Base-by-base conservation (phyloP, 2,888 invertebrate genomes). In the Ochlodes sylvanus region DNA sequence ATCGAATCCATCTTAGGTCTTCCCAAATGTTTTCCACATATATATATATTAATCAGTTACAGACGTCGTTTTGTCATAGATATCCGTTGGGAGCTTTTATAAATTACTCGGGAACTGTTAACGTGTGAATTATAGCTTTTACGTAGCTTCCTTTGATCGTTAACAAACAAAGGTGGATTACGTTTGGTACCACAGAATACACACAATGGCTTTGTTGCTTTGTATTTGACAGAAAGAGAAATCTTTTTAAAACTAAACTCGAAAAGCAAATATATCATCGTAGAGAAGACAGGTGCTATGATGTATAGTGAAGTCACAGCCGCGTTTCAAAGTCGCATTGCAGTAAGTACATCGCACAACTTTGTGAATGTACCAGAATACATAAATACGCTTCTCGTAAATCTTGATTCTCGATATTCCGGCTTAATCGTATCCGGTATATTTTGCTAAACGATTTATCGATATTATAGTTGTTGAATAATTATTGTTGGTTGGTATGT, bases 261-360 rank as follows among this genome's bases (percentile, higher is more conserved):
- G 17, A 34, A 64, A 56, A 44, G 47, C 27, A 64, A 64, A 56
- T 56, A 64, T 64, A 56, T 64, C 56, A 64, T 63, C 34, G 56
- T 12, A 21, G 52, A 27, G 27, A 27, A 52, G 52, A 52, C 52
- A 52, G 52, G 21, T 52, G 17, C 7, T 9, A 52, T 52, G 14
- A 27, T 52, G 27, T 52, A 52, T 27, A 27, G 52, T 52, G 14
- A 27, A 52, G 52, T 19, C 19, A 50, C 19, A 50, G 50, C 19
- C 12, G 12, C 12, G 9, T 19, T 50, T 12, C 9, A 19, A 50
- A 58, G 21, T 58, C 58, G 58, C 58, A 58, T 42, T 58, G 58
- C 58, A 42, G 58, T 58, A n/a, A 19, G 21, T 42, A 54, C 2
- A 54, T 54, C n/a, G 27, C 54, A 54, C 21, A 56, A 42, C 41